phyloP scores from a whole-genome alignment of 2,797 vertebrate species.

The Phalloptychus januarius region DNA sequence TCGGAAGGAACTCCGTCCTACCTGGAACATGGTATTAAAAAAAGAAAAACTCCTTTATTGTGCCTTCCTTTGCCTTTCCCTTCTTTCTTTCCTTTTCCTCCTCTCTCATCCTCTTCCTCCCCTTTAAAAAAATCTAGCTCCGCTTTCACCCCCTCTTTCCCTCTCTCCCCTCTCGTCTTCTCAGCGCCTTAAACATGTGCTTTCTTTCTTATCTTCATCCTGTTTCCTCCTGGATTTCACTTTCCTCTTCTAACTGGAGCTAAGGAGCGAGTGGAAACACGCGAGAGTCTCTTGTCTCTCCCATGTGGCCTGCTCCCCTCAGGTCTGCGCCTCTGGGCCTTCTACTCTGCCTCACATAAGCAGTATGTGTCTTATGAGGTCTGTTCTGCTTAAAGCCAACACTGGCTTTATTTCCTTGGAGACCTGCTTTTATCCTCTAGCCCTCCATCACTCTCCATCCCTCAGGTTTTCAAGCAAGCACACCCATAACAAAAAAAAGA shows the following conservation, averaged over 20 bases:
- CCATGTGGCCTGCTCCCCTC: constrained; percentile 75
- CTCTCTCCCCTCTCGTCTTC: constrained; percentile 44
- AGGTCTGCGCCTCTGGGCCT: constrained; percentile 75
- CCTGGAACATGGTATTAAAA: constrained; percentile 90
- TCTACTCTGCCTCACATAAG: constrained; percentile 75
- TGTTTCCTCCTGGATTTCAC: constrained; percentile 65
- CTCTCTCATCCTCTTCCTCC: not conserved
- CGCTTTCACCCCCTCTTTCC: constrained; percentile 37
- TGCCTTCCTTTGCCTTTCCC: constrained; percentile 51
- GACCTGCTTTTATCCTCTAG: constrained; percentile 79
- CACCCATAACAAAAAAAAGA: constrained; percentile 52
- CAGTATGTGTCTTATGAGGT: constrained; percentile 80
- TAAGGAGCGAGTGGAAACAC: constrained; percentile 68
- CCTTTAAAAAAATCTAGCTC: constrained; percentile 45
- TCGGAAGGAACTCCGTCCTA: constrained; percentile 97
- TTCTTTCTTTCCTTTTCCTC: constrained; percentile 22
- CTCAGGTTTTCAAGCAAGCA: constrained; percentile 75
- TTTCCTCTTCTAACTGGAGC: constrained; percentile 67
- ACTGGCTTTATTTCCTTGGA: constrained; percentile 82
- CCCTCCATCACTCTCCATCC: constrained; percentile 76
- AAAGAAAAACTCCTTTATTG: constrained; percentile 30
- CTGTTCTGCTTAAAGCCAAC: constrained; percentile 82
- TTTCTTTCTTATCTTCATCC: constrained; percentile 62
- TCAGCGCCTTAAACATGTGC: constrained; percentile 56
- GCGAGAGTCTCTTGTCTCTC: constrained; percentile 70